These are phyloP conservation scores for Aix galericulata DNA, from an alignment of 2,113 vertebrate genomes.

Conservation along the genomic window DNA sequence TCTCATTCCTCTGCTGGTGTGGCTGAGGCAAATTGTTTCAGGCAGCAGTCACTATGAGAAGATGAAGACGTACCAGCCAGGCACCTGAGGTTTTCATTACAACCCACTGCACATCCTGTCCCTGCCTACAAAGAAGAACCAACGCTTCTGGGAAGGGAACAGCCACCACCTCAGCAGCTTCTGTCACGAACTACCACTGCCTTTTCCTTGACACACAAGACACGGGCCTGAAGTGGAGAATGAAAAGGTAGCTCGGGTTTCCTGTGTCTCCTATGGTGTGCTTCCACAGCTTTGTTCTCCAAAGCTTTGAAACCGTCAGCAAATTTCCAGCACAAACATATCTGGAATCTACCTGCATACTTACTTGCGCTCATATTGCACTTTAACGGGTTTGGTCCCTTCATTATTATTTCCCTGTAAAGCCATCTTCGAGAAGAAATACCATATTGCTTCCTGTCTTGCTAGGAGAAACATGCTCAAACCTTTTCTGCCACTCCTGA, in stretches of 20 bases:
- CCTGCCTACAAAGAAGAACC: rapidly evolving
- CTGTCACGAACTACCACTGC: background rate
- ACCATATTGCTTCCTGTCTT: background rate
- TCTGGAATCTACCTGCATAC: background rate
- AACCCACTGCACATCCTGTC: background rate
- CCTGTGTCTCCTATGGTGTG: rapidly evolving
- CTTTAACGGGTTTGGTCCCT: background rate
- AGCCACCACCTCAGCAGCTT: background rate
- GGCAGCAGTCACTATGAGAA: background rate
- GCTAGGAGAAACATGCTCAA: background rate
- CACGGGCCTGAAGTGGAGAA: background rate
- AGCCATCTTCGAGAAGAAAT: background rate
- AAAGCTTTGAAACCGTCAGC: background rate
- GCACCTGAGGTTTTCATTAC: background rate
- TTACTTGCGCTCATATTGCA: background rate
- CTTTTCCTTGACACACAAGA: background rate
- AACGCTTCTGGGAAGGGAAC: rapidly evolving
- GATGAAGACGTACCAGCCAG: background rate
- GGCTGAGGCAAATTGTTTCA: background rate
- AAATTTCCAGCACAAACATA: background rate
- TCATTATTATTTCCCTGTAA: background rate
- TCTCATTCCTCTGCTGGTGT: background rate
- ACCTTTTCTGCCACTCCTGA: background rate
- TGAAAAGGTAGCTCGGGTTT: background rate
- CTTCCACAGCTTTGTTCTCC: background rate